Evolutionary conservation across 2,113 vertebrate species (phyloP).

Genomic region (Neofelis nebulosa): DNA sequence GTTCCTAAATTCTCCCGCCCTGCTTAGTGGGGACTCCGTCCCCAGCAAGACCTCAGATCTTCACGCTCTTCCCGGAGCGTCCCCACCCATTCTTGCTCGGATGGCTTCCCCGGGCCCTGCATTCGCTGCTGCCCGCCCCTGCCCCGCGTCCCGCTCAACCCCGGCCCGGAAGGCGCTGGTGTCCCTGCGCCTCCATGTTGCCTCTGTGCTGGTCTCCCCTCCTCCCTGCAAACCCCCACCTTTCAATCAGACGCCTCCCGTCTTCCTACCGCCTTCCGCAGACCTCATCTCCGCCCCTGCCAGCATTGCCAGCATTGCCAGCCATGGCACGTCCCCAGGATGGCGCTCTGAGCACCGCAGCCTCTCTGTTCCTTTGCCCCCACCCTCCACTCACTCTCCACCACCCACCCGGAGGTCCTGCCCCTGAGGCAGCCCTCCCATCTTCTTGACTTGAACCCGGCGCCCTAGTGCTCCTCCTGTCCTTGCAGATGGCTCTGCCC

Average conservation of each 20-base stretch:
- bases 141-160: too few relatives aligned
- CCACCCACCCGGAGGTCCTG: background rate
- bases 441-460: background rate
- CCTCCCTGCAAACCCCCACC: background rate
- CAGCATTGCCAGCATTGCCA: background rate
- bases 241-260: background rate
- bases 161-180: background rate
- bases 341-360: background rate
- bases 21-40: background rate
- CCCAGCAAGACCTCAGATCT: background rate
- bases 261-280: background rate
- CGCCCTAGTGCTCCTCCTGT: rapidly evolving
- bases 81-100: rapidly evolving
- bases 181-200: background rate
- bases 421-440: too few relatives aligned
- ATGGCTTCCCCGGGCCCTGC: background rate
- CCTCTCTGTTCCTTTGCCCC: background rate
- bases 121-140: background rate
- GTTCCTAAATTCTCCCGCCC: too few relatives aligned
- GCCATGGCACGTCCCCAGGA: rapidly evolving
- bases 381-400: background rate
- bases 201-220: background rate
- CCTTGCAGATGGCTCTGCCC: background rate
- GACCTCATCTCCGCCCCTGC: background rate
- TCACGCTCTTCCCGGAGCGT: background rate